Evolutionary conservation across 1,140 invertebrate species (phyloP).

Genomic region (Drosophila setifemur): DNA sequence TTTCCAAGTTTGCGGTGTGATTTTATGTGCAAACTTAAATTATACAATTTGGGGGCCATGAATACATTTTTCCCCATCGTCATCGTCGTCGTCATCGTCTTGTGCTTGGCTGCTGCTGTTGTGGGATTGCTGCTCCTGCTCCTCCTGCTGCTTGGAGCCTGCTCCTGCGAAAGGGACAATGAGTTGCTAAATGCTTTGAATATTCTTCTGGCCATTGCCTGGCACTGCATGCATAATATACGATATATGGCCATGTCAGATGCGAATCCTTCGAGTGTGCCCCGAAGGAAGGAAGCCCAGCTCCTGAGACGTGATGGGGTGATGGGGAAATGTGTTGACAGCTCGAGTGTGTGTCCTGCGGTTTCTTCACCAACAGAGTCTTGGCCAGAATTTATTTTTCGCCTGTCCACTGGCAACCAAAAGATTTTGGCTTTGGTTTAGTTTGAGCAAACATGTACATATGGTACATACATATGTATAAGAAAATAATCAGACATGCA

Average conservation of each 20-base stretch:
- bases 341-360: constrained; percentile 54
- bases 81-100: constrained; percentile 23
- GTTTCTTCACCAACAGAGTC: constrained; percentile 25
- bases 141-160: neutral
- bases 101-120: constrained; percentile 19
- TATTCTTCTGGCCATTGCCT: constrained; percentile 72
- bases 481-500: neutral
- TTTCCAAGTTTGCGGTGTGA: constrained; percentile 72
- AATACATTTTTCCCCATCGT: constrained; percentile 63
- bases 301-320: neutral
- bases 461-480: neutral
- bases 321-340: constrained; percentile 26
- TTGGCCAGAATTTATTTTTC: constrained; percentile 37
- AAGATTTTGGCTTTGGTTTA: constrained; percentile 39
- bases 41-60: constrained; percentile 72
- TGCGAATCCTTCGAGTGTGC: constrained; percentile 17
- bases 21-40: constrained; percentile 81
- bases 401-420: constrained; percentile 12
- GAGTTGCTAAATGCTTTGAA: constrained; percentile 80
- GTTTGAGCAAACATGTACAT: neutral
- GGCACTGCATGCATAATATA: constrained; percentile 72
- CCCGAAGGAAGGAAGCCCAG: neutral
- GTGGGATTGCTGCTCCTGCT: neutral
- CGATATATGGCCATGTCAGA: constrained; percentile 50
- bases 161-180: constrained; percentile 67